Base-by-base conservation (phyloP, 1,140 invertebrate species). In the Latrodectus geometricus region DNA sequence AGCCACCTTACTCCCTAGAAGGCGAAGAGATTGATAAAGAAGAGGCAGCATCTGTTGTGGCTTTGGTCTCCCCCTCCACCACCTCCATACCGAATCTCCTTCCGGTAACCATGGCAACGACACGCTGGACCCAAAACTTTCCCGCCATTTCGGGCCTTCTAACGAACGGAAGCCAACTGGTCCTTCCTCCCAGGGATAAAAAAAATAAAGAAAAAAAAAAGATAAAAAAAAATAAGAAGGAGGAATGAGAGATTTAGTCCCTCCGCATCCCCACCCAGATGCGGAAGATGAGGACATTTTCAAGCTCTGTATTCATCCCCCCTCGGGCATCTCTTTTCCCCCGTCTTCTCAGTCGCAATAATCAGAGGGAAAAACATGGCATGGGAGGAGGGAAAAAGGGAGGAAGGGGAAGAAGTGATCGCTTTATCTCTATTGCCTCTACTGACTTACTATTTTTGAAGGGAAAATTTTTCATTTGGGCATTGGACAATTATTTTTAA, bases 61-160 rank as follows among this genome's bases (percentile, higher is more conserved):
- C 83, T 86, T 86, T 86, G 65, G 35, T 61, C 56, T 68, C 68
- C 65, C 73, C 20, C 70, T 69, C 68, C 17, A 9, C 68, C 20
- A 17, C 79, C 9, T 20, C 14, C 78, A 5, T 49, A 52, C 66
- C 66, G 52, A 7, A n/a, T 48, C 82, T 17, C 69, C 56, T 23
- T 66, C 49, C 56, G 12, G 83, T 86, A 70, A 77, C 74, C 83
- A 86, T 86, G 68, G 75, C 52, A 77, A 86, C 83, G 52, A 78
- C 83, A 86, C 75, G 83, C 83, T 66, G 83, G 83, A 86, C 83
- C 74, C 83, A 72, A 86, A 86, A 86, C 65, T 86, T 86, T 86
- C 61, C 82, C 73, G 82, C 82, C 82, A 84, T 84, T 84, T 70
- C 20, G 54, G 69, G 79, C 61, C 49, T 61, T 83, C 80, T 84